phyloP scores from a whole-genome alignment of 2,797 vertebrate genomes.

The Psittacula derbiana region DNA sequence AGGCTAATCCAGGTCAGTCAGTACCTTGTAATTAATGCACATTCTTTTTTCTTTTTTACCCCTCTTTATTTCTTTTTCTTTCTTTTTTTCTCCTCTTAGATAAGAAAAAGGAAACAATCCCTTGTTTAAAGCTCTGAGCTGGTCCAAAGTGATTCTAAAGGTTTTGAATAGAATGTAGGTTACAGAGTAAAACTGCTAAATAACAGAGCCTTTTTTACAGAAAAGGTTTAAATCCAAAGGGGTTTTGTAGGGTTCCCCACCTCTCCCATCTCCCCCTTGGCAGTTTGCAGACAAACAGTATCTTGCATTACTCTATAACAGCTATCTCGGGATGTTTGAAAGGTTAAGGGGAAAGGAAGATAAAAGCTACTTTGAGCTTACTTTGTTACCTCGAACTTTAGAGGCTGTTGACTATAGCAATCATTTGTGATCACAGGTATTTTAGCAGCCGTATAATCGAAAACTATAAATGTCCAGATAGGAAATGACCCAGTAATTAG shows the following conservation, averaged over 20 bases:
- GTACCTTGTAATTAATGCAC: conserved; percentile 67
- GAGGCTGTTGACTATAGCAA: not conserved
- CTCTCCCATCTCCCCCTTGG: accelerated
- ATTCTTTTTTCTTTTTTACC: not conserved
- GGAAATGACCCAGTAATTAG: conserved; percentile 53
- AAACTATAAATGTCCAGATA: conserved; percentile 38
- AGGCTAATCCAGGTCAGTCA: conserved; percentile 67
- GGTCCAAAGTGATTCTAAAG: not conserved
- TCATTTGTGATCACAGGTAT: conserved; percentile 39
- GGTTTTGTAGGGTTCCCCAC: not conserved
- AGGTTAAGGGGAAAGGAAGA: conserved; percentile 20
- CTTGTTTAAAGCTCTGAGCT: not conserved
- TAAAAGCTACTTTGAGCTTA: conserved; percentile 15
- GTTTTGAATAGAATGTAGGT: conserved; percentile 15
- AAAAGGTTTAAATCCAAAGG: not conserved
- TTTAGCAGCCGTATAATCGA: conserved; percentile 19
- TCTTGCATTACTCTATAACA: not conserved
- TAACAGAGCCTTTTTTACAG: not conserved
- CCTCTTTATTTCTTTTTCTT: not conserved
- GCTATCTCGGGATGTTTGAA: not conserved
- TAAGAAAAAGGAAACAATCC: not conserved
- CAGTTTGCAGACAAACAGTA: not conserved
- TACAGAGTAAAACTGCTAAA: conserved; percentile 39
- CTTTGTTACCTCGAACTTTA: conserved; percentile 55
- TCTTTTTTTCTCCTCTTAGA: not conserved